Evolutionary conservation across 2,888 invertebrate genomes (phyloP), one percentile per base, ranked within the genome.

Genomic region (Seira musarum): DNA sequence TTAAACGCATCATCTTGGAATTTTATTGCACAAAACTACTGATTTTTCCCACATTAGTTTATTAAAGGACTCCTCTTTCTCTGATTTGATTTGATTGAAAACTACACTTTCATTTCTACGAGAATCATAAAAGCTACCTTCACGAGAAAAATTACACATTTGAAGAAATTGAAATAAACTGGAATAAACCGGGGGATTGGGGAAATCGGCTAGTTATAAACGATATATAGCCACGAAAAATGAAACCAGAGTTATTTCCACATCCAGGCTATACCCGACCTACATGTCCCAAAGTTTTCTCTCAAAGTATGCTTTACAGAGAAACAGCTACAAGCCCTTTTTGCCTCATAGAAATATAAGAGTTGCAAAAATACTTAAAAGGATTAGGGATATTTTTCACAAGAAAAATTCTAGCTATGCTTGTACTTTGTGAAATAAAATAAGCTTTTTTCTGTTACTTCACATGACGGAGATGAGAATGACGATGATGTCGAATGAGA

Each of bases 111-210:
- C 30, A 30, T 30, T 30, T 30, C 30, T 30, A 30, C 30, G 17
- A 53, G 53, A 53, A 53, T 53, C 53, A 15, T 53, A 53, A 53
- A 53, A 53, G 15, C 53, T 13, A 53, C 2, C 53, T 53, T 53
- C 13, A 17, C 13, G 3, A 3, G n/a, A 17, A n/a, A 13, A 2
- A 53, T 13, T 2, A 53, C 17, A 17, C 53, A 53, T 53, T 53
- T 53, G 2, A 53, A 17, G 53, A 53, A 53, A 53, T 53, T 53
- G 53, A 53, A 53, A 53, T 53, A 53, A 53, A 53, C n/a, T 15
- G 15, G 15, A 53, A 2, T 53, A 53, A 53, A 17, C 40, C 40
- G 40, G n/a, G n/a, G 30, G 2, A 5, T 30, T 30, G 8, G 30
- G 30, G 30, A 30, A 8, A n/a, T n/a, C n/a, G n/a, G n/a, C n/a